Evolutionary conservation across 2,113 vertebrate genomes (phyloP), one percentile per base, ranked within the genome.

Genomic region (Lichenostomus cassidix): DNA sequence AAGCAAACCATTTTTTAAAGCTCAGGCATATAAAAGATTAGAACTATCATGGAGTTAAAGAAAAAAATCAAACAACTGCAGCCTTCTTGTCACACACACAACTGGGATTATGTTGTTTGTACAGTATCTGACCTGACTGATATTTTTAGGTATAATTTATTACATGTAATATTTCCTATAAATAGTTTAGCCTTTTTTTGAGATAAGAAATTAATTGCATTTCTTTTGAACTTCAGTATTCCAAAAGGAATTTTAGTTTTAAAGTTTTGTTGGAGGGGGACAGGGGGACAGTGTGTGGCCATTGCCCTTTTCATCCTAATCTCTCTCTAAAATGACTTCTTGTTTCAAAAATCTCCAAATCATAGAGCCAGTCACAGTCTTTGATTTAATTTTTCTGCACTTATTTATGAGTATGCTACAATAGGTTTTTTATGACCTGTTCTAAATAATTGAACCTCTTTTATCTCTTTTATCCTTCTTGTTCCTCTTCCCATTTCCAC

Each of bases 241-340:
- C 19, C 3, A 33, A 73, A 64, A 65, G 6, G 7, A 50, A 42
- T 73, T 89, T 71, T 55, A 49, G 4, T 46, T 84, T 65, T 49
- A 71, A 50, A 71, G 3, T 9, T 50, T 63, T 76, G 1, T n/a
- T 67, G 11, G 11, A 5, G 4, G 0, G 1, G 1, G 8, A 12
- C 9, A 24, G 2, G 3, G 11, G 3, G 1, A 9, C 7, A 42
- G 4, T 15, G 5, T 13, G 11, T 29, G 21, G 2, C 4, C 16
- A 69, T 16, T 47, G 41, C 11, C 11, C 14, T 42, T 68, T 86
- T 77, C 27, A 20, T 47, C 11, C 4, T 7, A 35, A 6, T 52
- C 14, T 0, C 1, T 35, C 21, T 18, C 24, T 21, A 49, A 59
- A 65, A 76, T 22, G 2, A 73, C 8, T 44, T 31, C 1, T 31